Base-by-base conservation (phyloP, 1,140 invertebrate genomes). In the Eumeta japonica region DNA sequence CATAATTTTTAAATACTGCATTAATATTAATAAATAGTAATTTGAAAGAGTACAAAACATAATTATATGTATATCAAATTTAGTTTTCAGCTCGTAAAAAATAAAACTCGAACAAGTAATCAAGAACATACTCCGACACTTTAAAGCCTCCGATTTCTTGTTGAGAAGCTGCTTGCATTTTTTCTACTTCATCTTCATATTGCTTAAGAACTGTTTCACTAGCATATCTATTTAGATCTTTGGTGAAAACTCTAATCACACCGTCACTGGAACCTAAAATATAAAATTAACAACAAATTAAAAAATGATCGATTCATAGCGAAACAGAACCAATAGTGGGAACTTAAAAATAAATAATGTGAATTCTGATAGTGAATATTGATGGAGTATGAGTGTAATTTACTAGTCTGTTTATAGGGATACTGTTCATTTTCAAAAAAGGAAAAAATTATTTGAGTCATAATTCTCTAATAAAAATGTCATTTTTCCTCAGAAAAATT, bases 91-190 rank as follows among this genome's bases (percentile, higher is more conserved):
- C 32, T 5, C 39, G 41, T 31, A 28, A 37, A 35, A 35, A 41
- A 35, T 19, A 33, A 30, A 29, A 19, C 32, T 44, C 16, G 16
- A 35, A 35, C 33, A 13, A 35, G 10, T 7, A 17, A 35, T 35
- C 16, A 35, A 18, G 14, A 31, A 58, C 80, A 75, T 68, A 87
- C 81, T 93, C 86, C 16, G 85, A 86, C 14, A 90, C 74, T 71
- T 94, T 94, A 33, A 94, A 79, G 31, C 87, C 89, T 3, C 89
- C 90, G 17, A 94, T 78, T 63, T 88, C 81, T 58, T 84, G 77
- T 43, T 78, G 57, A 3, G 66, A 68, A 29, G 78, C 70, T 10
- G 79, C 67, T 39, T 81, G 78, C 35, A 86, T 61, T 33, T 81
- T 81, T 12, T 79, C 71, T 3, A 79, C 79, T 10, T 84, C 80